Conservation (phyloP, 2,888 invertebrate genomes). For the Dryococelus australis region DNA sequence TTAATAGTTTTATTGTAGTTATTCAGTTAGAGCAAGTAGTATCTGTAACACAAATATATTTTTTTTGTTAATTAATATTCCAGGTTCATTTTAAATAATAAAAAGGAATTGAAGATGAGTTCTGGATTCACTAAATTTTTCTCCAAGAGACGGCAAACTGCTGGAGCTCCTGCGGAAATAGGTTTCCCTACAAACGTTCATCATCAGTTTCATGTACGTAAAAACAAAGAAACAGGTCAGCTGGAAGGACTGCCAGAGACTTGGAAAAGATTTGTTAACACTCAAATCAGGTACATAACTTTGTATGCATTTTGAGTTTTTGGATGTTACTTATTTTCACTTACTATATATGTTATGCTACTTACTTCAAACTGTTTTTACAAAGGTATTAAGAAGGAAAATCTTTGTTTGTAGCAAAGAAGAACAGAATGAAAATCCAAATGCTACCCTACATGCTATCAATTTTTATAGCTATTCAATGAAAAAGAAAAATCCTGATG, state of each 20-base stretch:
- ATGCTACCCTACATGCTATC: slow-evolving; percentile 88
- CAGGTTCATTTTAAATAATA: not conserved
- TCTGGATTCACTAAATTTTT: slow-evolving; percentile 55
- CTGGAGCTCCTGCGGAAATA: slow-evolving; percentile 69
- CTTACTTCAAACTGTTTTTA: too few species aligned
- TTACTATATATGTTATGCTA: too few species aligned
- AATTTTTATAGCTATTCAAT: slow-evolving; percentile 90
- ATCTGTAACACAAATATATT: too few species aligned
- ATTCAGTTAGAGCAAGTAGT: too few species aligned
- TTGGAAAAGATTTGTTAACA: slow-evolving; percentile 80
- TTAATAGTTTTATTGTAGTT: too few species aligned
- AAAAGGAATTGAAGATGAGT: slow-evolving; percentile 9
- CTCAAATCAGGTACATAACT: slow-evolving; percentile 74
- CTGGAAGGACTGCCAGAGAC: slow-evolving; percentile 86
- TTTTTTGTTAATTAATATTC: not conserved
- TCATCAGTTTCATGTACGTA: slow-evolving; percentile 86
- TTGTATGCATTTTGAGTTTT: too few species aligned
- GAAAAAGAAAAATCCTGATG: slow-evolving; percentile 75
- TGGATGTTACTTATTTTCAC: too few species aligned
- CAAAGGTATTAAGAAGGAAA: not conserved
- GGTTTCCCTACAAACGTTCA: slow-evolving; percentile 86
- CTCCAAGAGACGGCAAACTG: slow-evolving; percentile 54
- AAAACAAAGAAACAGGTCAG: slow-evolving; percentile 81
- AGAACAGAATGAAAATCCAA: slow-evolving; percentile 89
- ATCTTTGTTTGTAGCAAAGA: slow-evolving; percentile 61